Base-by-base conservation (phyloP, 2,113 vertebrate species). In the Lophotis ruficrista region DNA sequence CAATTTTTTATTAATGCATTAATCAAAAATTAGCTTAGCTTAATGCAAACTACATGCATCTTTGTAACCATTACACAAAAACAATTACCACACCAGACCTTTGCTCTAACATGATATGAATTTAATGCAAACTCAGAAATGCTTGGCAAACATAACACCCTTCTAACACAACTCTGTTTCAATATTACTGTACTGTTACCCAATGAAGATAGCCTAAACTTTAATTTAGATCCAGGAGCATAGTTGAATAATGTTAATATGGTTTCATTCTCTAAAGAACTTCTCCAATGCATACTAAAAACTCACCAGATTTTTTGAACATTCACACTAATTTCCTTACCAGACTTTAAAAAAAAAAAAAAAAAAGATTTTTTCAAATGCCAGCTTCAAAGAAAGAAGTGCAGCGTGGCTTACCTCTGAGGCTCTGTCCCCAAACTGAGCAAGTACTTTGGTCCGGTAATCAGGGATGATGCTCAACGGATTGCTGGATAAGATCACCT, bases 391-490 rank as follows among this genome's bases (percentile, higher is more conserved):
- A 80, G 37, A 33, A n/a, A 45, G 60, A 71, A 38, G 38, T 53
- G 27, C 61, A 28, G 24, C 1, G 4, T 20, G 31, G 22, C 73
- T 95, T 98, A 99, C 99, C 99, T 99, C 99, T 5, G 99, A 98
- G 68, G 99, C 99, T 24, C 99, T 98, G 92, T 99, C 99, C 89
- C 99, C 99, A 87, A 99, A 99, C 97, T 99, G 99, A 41, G 99
- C 98, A 31, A 99, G 98, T 45, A 99, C 99, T 97, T 99, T 99
- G 92, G 99, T 99, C 94, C 99, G 98, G 97, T 99, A 99, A 96
- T 99, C 99, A 1, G 99, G 99, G 95, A 99, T 98, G 97, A 99
- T 99, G 97, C 99, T 99, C 97, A 99, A 73, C 0, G 99, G 99
- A 89, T 99, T 99, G 95, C 96, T 98, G 75, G 97, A 97, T 76